A percentile compares a stretch with the other conserved stretches of the same genome.
phyloP scores from a whole-genome alignment of 2,113 vertebrate species.

The Porphyrio hochstetteri region DNA sequence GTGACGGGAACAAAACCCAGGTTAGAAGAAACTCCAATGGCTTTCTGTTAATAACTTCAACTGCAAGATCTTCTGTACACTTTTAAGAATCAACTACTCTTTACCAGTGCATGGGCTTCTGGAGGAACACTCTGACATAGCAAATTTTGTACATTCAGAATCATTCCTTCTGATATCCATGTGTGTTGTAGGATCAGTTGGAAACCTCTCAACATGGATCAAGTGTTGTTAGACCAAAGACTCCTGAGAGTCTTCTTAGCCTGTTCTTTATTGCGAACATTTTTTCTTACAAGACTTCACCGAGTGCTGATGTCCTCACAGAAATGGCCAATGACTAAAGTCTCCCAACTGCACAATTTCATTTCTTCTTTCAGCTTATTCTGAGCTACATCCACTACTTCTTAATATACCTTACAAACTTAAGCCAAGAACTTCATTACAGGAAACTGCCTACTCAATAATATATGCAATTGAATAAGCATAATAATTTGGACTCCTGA shows the following conservation, averaged over 20 bases:
- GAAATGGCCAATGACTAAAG: neutral
- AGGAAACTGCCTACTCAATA: conserved; percentile 40
- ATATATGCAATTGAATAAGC: conserved; percentile 36
- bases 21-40: neutral
- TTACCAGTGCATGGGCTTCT: neutral
- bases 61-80: neutral
- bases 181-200: neutral
- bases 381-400: neutral
- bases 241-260: neutral
- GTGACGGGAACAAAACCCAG: neutral
- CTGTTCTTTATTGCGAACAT: neutral
- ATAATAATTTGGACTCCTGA: conserved; percentile 49
- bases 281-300: neutral
- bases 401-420: conserved; percentile 36
- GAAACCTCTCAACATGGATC: neutral
- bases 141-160: neutral
- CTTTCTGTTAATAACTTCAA: neutral
- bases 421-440: conserved; percentile 60
- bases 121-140: neutral
- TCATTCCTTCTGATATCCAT: neutral
- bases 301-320: neutral
- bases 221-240: neutral
- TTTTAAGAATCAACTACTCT: neutral
- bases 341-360: neutral
- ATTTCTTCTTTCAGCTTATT: neutral